A percentile compares a stretch with the other conserved stretches of the same genome.
These are phyloP conservation scores for Hylaeus anthracinus DNA, from an alignment of 1,140 invertebrate genomes.

Conservation along the genomic window DNA sequence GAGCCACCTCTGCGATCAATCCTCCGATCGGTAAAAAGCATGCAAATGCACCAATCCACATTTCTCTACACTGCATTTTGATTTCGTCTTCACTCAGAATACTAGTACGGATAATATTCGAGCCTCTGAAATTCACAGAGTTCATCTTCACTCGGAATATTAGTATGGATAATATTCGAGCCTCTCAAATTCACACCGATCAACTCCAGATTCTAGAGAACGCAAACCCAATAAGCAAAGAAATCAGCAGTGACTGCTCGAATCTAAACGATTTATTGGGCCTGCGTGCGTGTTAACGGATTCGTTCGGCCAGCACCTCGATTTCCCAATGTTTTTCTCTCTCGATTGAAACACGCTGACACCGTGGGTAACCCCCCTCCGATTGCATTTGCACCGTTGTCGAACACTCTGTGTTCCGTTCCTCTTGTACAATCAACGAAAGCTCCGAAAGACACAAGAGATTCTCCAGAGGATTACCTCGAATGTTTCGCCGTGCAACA, in stretches of 20 bases:
- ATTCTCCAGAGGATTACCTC: neutral
- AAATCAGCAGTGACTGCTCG: too few species aligned
- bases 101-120: too few species aligned
- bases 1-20: too few species aligned
- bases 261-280: neutral
- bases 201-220: too few species aligned
- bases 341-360: neutral
- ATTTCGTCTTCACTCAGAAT: too few species aligned
- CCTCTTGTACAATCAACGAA: neutral
- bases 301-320: neutral
- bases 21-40: too few species aligned
- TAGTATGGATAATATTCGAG: too few species aligned
- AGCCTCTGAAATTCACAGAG: too few species aligned
- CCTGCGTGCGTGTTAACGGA: neutral
- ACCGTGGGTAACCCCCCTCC: neutral
- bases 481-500: neutral
- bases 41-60: too few species aligned
- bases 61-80: too few species aligned
- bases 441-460: neutral
- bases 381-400: slow-evolving; percentile 1
- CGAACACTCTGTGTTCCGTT: neutral
- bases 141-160: too few species aligned
- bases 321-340: neutral
- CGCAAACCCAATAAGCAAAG: neutral
- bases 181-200: too few species aligned